Evolutionary conservation across 2,888 invertebrate species (phyloP).

Genomic region (Homarus gammarus): DNA sequence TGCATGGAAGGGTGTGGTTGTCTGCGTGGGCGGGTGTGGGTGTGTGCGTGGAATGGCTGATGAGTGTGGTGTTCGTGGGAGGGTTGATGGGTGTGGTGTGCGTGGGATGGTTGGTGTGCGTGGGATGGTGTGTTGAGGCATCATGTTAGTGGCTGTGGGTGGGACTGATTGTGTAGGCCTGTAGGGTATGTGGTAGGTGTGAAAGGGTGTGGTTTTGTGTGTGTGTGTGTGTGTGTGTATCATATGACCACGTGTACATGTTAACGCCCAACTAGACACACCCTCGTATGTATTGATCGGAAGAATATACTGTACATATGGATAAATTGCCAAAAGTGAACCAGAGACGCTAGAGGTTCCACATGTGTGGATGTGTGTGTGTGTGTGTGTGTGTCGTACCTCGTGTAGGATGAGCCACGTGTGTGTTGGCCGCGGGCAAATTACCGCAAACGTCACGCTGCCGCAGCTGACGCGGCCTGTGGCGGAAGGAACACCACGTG

Average conservation of each 20-base stretch:
- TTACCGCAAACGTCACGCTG: background rate
- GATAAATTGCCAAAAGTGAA: too few relatives aligned
- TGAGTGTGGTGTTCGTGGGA: background rate
- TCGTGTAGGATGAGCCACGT: background rate
- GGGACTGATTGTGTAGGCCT: background rate
- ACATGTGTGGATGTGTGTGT: too few relatives aligned
- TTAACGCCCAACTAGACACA: too few relatives aligned
- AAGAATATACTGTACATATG: too few relatives aligned
- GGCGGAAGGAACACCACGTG: too few relatives aligned
- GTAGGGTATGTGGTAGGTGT: background rate
- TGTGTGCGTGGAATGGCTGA: constrained; percentile 6
- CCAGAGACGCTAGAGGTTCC: too few relatives aligned
- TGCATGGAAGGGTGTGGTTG: background rate
- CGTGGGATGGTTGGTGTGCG: background rate
- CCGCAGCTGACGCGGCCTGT: too few relatives aligned
- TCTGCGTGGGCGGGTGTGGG: constrained; percentile 21
- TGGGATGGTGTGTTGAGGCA: background rate
- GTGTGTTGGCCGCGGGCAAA: background rate
- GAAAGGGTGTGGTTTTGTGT: constrained; percentile 2
- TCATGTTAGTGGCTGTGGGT: background rate
- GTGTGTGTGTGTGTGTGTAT: too few relatives aligned
- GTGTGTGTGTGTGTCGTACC: background rate
- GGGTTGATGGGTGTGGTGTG: background rate
- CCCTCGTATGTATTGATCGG: too few relatives aligned
- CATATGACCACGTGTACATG: too few relatives aligned